These are phyloP conservation scores for Megaceryle maxima DNA, from an alignment of 2,113 vertebrate genomes.

Conservation along the genomic window DNA sequence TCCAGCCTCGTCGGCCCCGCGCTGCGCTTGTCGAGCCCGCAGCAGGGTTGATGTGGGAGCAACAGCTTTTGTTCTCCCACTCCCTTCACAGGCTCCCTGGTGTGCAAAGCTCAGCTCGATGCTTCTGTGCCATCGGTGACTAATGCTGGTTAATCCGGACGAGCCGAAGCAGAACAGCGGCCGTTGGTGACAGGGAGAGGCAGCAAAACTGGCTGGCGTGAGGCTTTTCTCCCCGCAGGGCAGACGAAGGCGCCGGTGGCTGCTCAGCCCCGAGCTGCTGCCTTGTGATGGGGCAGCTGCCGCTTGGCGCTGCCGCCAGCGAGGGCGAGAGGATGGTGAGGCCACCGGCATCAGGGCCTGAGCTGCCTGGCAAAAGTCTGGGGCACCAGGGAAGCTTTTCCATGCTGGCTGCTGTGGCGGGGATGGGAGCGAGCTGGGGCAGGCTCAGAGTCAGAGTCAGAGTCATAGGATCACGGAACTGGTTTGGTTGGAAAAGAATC, in stretches of 20 bases:
- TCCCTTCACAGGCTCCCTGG: not conserved
- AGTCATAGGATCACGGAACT: too few species aligned
- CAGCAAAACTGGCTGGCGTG: not conserved
- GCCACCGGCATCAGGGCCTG: fast-evolving
- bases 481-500: too few species aligned
- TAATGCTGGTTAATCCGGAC: not conserved
- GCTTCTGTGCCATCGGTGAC: not conserved
- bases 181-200: not conserved
- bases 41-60: not conserved
- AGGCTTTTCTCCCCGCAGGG: fast-evolving
- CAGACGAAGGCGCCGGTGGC: not conserved
- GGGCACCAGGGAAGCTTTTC: fast-evolving
- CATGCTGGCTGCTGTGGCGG: fast-evolving
- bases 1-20: not conserved
- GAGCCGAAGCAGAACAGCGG: not conserved
- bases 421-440: not conserved
- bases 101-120: not conserved
- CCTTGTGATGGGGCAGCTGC: not conserved
- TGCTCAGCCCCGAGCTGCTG: not conserved
- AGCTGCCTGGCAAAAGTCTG: not conserved
- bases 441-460: not conserved
- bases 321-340: not conserved
- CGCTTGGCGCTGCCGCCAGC: not conserved
- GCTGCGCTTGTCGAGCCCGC: not conserved
- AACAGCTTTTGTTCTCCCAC: conserved; percentile 15